Base-by-base conservation (phyloP, 2,888 invertebrate genomes). In the Lacanobia wlatinum region DNA sequence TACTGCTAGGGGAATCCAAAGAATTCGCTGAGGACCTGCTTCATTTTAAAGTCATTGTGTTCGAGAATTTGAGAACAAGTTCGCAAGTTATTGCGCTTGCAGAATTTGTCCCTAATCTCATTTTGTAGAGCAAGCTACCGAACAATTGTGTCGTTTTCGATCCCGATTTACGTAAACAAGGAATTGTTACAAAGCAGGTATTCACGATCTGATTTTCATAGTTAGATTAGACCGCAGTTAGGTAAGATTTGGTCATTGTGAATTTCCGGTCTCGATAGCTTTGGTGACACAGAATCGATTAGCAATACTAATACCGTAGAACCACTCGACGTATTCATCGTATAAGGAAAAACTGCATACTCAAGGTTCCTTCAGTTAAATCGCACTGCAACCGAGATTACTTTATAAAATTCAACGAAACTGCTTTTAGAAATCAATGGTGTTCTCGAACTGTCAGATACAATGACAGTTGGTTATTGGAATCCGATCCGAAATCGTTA, bases 401-500 rank as follows among this genome's bases (percentile, higher is more conserved):
- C 18, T 63, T 46, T 21, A 67, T 60, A 14, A 18, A 50, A 50
- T 65, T n/a, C n/a, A 67, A 63, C 50, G 38, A 55, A 58, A 58
- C 65, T 46, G 18, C 55, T 74, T 74, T 74, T 78, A 80, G 65
- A 71, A 70, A 70, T 77, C 56, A 61, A 68, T 67, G 70, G 59
- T 72, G 67, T 70, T 76, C 75, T 46, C 55, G 60, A 83, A 73
- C 79, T 80, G 85, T 80, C 85, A 80, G 65, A 78, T 58, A 76
- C 81, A 81, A 60, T 62, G 66, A 66, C 67, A 72, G 63, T 78
- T 71, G 58, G 56, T 72, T 84, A 86, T 78, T 87, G 77, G 87
- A 81, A 85, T 85, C 52, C 58, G 78, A 86, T 70, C 75, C 64
- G 61, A 70, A 75, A 79, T 77, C 70, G 63, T 72, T 72, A 60